Conservation (phyloP, 2,888 invertebrate genomes). For the Netelia inedita region DNA sequence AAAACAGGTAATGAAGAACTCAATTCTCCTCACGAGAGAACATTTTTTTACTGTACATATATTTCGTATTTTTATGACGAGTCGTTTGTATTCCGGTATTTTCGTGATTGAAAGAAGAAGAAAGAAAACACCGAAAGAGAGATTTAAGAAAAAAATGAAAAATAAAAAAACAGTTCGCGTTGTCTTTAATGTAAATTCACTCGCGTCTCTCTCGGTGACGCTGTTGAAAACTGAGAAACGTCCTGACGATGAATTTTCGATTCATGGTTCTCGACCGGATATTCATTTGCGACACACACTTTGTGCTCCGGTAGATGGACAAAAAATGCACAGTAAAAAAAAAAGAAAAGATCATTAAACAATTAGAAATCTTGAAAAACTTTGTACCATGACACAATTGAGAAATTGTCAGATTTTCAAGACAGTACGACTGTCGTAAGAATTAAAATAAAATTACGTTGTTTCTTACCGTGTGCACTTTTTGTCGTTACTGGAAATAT, state of each 20-base stretch:
- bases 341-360: too few relatives aligned
- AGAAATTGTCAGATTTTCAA: too few relatives aligned
- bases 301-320: neutral
- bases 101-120: conserved; percentile 47
- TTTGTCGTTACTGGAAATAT: neutral
- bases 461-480: too few relatives aligned
- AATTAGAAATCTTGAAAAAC: too few relatives aligned
- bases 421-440: too few relatives aligned
- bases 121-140: conserved; percentile 18
- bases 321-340: neutral
- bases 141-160: conserved; percentile 7
- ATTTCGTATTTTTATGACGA: conserved; percentile 75
- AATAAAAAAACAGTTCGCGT: neutral
- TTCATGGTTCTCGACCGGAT: conserved; percentile 11
- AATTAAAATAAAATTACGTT: too few relatives aligned
- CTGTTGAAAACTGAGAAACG: neutral
- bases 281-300: neutral
- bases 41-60: conserved; percentile 75
- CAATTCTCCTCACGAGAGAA: conserved; percentile 60
- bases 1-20: conserved; percentile 50
- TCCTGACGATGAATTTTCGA: neutral
- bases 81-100: conserved; percentile 78
- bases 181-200: neutral
- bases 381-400: too few relatives aligned
- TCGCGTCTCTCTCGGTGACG: neutral